Evolutionary conservation across 2,888 invertebrate species (phyloP), one percentile per base, ranked within the genome.

Genomic region (Scaptomyza flava): DNA sequence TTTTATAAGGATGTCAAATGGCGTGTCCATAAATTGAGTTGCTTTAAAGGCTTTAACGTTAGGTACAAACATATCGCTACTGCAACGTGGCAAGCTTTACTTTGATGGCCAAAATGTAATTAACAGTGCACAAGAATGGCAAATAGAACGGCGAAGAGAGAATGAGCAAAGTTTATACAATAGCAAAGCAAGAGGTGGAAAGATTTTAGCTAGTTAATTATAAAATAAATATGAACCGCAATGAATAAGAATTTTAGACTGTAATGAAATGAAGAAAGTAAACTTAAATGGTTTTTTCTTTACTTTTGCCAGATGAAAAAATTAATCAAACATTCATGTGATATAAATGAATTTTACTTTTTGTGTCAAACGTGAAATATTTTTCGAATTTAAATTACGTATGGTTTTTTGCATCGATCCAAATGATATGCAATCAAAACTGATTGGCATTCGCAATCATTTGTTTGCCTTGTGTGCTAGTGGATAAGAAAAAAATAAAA

Each of bases 51-150:
- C 56, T 54, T 65, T 67, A 59, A 54, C 38, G 5, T 11, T 36
- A 41, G 31, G 46, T 33, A 47, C 46, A 14, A 6, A 41, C 17
- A 36, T n/a, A 9, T 6, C 41, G 14, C 27, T 38, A 6, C 12
- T 7, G n/a, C 14, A 50, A 58, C 31, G 41, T 59, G 8, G 38
- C 42, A 9, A 38, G 51, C 45, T 38, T 36, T 48, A 45, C 41
- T 57, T 54, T 73, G 68, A 59, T 68, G 68, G 52, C 41, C 64
- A 61, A 51, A 46, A 62, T 56, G 57, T 60, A 70, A 79, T 77
- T 80, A 73, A 68, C 42, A 71, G 53, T 51, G 50, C 38, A 41
- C 33, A 41, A 50, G 43, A 43, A 31, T 36, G 17, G 36, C 61
- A 46, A 36, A 42, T 20, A 20, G 30, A 20, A 20, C 8, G 47